Evolutionary conservation across 2,888 invertebrate species (phyloP), one percentile per base, ranked within the genome.

Genomic region (Sesia apiformis): DNA sequence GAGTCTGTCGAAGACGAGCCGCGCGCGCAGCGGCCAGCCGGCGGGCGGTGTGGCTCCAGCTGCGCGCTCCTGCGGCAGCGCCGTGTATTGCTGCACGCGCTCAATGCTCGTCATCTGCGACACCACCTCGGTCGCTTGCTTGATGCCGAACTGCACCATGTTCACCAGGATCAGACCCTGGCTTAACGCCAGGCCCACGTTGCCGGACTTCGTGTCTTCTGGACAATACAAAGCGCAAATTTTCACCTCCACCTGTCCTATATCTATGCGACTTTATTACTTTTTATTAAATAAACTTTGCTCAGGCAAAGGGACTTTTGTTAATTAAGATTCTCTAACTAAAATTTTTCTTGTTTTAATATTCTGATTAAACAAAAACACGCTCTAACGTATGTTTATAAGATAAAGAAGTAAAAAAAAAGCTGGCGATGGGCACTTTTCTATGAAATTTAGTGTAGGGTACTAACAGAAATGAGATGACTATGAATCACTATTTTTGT

Each of bases 21-120:
- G 76, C 0, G 94, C 94, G 3, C 88, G 78, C 7, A 80, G 75
- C 0, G 94, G 94, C 94, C 94, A 94, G 40, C 79, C 81, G 4
- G 74, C 61, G 0, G 91, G 86, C 4, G 93, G 92, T 59, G 92
- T 76, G 0, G 91, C 87, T 0, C 93, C 92, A 38, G 92, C 92
- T 38, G 91, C 90, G 1, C 92, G 91, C 78, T 97, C 96, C 49
- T 93, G 90, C 0, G 94, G 93, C 39, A 97, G 77, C 8, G 93
- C 88, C 0, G 94, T 93, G 77, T 95, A 97, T 71, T 96, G 95
- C 39, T 95, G 75, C 3, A 97, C 93, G 53, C 97, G 90, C 75
- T 97, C 97, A 0, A 97, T 96, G 53, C 93, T 93, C 4, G 93
- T 94, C 94, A 94, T 94, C 66, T 94, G 93, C n/a, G 93, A 93